Base-by-base conservation (phyloP, 1,140 invertebrate genomes). In the Charaxes varanes region DNA sequence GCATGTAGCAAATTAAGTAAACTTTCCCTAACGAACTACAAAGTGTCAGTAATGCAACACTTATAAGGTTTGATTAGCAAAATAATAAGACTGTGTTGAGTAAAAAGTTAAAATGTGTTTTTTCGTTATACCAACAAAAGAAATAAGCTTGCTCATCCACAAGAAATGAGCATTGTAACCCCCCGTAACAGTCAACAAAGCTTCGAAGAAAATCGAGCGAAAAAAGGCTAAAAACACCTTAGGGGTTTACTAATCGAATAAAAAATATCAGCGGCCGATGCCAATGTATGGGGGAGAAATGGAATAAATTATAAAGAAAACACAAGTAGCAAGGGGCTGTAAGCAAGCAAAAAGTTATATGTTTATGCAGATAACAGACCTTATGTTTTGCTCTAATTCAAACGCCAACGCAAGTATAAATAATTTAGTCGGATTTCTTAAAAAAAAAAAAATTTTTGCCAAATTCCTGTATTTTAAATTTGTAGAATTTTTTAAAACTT, bases 241-340 rank as follows among this genome's bases (percentile, higher is more conserved):
- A 74, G 84, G 84, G 84, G 84, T 79, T 83, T 84, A 82, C 84
- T 85, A 85, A 85, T 85, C 84, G 84, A 85, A 85, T 85, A 85
- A 85, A 83, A 85, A 85, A 85, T 85, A 85, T 85, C 84, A 85
- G 74, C 74, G 73, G 66, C 74, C 72, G 68, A 80, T 79, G 77
- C 62, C 68, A 70, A 79, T 73, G 81, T 80, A 67, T 80, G 70
- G 72, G 81, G 72, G 69, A 78, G 71, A 66, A 77, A 81, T 67
- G 64, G 81, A 84, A 84, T 80, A 83, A 85, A 80, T 82, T 83
- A 84, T 77, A 76, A 82, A 77, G 79, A 81, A 83, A 71, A 80
- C 69, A 69, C 62, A 76, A 80, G 68, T 65, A 73, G 71, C 71
- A 59, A 68, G 60, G 77, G 77, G 72, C 52, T 58, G 52, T 62